Base-by-base conservation (phyloP, 2,888 invertebrate species). In the Meteorus cinctellus region DNA sequence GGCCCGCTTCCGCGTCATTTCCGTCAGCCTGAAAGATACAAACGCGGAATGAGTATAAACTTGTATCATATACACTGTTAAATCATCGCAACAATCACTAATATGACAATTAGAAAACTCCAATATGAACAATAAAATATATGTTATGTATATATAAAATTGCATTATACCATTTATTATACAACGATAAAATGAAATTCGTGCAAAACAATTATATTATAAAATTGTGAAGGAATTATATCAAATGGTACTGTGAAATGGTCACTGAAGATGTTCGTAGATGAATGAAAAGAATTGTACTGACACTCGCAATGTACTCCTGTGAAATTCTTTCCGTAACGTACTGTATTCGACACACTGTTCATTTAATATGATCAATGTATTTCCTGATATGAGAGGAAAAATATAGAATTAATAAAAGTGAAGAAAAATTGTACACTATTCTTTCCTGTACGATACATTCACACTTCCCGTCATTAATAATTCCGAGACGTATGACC, bases 1-100 rank as follows among this genome's bases (percentile, higher is more conserved):
- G 92, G 89, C 94, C 94, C 89, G 91, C 90, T 86, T 91, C 93
- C 92, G 87, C 91, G 90, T 90, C 92, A 91, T 90, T 91, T 87
- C 91, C 91, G 90, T 91, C 92, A 90, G 89, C 90, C 91, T 90
- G 82, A n/a, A 12, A 41, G 41, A 41, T 82, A 78, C 29, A 71
- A 55, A 10, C 5, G 4, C 5, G 4, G 19, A 24, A n/a, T 55
- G n/a, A n/a, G 16, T 48, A 48, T 48, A 16, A 16, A 48, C 41
- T 8, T 12, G 4, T 10, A 41, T 12, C 8, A 2, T 34, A 41
- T 41, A 41, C 41, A 41, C 4, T 41, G 0, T 41, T 12, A 0
- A 41, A 41, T 41, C 41, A 41, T 41, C 12, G 8, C 8, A 12
- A 6, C 41, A 41, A 41, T 41, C 12, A 8, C 41, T 41, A 41